Conservation (phyloP, 2,113 vertebrate species). For the Vanacampus margaritifer region DNA sequence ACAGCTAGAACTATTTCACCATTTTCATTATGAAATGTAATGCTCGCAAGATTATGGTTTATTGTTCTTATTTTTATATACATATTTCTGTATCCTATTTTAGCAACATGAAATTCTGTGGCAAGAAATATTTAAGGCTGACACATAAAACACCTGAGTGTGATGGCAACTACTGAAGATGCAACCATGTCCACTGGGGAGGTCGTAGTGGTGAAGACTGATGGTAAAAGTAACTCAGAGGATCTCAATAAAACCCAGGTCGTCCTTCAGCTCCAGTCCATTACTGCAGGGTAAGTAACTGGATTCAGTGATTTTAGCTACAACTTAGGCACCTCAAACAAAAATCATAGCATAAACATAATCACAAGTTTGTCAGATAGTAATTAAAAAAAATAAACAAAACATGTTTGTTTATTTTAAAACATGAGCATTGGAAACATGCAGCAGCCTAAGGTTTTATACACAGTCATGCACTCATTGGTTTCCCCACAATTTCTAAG, state of each 20-base stretch:
- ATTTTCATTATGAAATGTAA: background rate
- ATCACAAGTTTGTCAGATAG: background rate
- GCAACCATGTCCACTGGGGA: conserved; percentile 90
- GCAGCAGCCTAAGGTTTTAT: too few species aligned
- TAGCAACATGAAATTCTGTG: background rate
- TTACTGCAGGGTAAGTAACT: conserved; percentile 80
- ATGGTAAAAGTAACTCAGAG: conserved; percentile 76
- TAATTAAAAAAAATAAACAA: too few species aligned
- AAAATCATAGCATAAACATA: background rate
- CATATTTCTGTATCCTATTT: background rate
- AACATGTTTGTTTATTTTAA: too few species aligned
- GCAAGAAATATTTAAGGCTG: background rate
- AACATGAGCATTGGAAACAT: too few species aligned
- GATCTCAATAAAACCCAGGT: conserved; percentile 91
- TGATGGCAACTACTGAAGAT: conserved; percentile 84
- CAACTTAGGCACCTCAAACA: background rate
- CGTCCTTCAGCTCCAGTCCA: conserved; percentile 90
- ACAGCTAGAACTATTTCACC: background rate
- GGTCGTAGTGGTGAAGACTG: conserved; percentile 85
- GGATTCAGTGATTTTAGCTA: background rate
- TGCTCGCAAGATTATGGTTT: background rate
- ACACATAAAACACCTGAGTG: conserved; percentile 20
- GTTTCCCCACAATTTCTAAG: too few species aligned
- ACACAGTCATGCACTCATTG: too few species aligned
- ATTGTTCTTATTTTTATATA: background rate